Evolutionary conservation across 2,797 vertebrate species (phyloP).

Genomic region (Acipenser ruthenus): DNA sequence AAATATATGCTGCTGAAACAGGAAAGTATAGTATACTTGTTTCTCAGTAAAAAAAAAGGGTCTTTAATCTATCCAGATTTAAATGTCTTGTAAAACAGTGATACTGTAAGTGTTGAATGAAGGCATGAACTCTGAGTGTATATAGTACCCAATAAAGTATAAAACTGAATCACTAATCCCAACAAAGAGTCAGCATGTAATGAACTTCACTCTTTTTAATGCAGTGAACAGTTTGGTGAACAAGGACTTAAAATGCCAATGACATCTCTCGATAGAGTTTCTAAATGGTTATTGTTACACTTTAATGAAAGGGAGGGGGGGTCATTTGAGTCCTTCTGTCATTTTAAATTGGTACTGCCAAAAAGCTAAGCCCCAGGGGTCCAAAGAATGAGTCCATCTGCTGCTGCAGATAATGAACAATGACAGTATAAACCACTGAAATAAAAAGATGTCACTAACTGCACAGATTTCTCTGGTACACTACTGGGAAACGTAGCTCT

Average conservation of each 20-base stretch:
- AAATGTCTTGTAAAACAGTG: too few relatives aligned
- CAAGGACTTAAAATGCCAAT: slow-evolving; percentile 10
- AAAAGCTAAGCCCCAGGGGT: slow-evolving; percentile 10
- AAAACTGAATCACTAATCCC: not conserved
- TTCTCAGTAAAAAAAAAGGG: too few relatives aligned
- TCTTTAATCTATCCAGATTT: too few relatives aligned
- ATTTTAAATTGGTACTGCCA: slow-evolving; percentile 20
- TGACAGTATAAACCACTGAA: not conserved
- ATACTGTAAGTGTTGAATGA: too few relatives aligned
- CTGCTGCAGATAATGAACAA: not conserved
- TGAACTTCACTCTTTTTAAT: slow-evolving; percentile 20
- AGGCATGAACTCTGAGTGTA: not conserved
- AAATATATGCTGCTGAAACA: too few relatives aligned
- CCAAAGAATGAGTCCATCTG: slow-evolving; percentile 14
- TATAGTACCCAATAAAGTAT: not conserved
- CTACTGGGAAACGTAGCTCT: too few relatives aligned
- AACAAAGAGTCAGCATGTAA: slow-evolving; percentile 1
- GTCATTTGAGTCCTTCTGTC: slow-evolving; percentile 24
- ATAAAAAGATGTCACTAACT: not conserved
- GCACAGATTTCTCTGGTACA: too few relatives aligned
- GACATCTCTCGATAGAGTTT: slow-evolving; percentile 22
- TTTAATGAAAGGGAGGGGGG: slow-evolving; percentile 13
- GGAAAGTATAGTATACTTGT: too few relatives aligned
- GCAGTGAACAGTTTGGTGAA: slow-evolving; percentile 17
- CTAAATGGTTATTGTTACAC: slow-evolving; percentile 17